Evolutionary conservation across 2,113 vertebrate species (phyloP).

Genomic region (Polypterus bichir): DNA sequence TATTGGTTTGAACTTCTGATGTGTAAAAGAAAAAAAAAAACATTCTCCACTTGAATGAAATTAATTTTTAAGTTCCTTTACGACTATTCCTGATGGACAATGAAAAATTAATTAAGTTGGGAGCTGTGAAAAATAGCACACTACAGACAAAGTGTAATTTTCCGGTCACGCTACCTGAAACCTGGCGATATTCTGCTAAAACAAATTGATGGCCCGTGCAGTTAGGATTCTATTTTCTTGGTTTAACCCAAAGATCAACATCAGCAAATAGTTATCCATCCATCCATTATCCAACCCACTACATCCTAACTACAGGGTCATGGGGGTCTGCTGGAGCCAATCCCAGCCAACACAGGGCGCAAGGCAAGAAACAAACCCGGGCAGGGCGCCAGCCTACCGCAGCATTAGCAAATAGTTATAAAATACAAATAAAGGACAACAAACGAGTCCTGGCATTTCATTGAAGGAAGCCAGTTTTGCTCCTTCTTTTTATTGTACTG

Average conservation of each 20-base stretch:
- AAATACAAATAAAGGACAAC: no score
- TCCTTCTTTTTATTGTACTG: no score
- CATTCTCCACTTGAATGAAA: conserved; percentile 11
- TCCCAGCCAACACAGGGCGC: no score
- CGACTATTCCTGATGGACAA: conserved; percentile 23
- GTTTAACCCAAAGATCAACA: neutral
- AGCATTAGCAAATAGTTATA: neutral
- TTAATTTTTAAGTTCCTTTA: conserved; percentile 33
- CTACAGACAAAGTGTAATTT: neutral
- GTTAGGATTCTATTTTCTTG: neutral
- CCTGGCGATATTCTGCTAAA: neutral
- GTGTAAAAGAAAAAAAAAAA: no score
- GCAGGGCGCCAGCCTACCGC: no score
- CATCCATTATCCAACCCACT: no score
- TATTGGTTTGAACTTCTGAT: no score
- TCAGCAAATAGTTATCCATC: neutral
- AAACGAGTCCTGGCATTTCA: no score
- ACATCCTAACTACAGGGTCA: no score
- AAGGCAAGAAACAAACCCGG: no score
- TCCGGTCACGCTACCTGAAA: neutral
- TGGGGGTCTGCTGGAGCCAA: no score
- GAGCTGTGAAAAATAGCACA: neutral
- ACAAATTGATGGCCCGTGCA: neutral
- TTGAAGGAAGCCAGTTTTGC: no score
- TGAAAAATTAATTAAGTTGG: conserved; percentile 27